phyloP scores from a whole-genome alignment of 2,113 vertebrate genomes.

The Sceloporus undulatus region DNA sequence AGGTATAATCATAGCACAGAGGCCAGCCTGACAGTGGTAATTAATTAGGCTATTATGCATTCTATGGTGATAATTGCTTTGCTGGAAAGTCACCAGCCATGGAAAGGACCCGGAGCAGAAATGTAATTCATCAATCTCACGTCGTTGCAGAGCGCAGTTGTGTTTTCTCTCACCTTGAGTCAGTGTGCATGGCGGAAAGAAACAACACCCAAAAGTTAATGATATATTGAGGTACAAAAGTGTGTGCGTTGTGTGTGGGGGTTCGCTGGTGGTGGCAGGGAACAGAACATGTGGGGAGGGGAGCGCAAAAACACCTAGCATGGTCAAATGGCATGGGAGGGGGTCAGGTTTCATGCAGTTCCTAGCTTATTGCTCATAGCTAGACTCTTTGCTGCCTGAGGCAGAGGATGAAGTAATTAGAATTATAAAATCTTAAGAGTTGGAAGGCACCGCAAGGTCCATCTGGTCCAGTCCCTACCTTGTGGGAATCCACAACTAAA shows the following conservation, averaged over 20 bases:
- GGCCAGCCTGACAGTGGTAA: conserved; percentile 97
- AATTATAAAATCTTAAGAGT: no score
- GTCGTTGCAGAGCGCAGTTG: conserved; percentile 70
- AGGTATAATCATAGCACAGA: conserved; percentile 94
- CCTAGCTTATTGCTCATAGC: not conserved
- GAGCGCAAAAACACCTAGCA: fast-evolving
- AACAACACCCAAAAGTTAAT: conserved; percentile 58
- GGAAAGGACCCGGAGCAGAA: conserved; percentile 84
- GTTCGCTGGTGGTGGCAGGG: not conserved
- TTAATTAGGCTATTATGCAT: conserved; percentile 99
- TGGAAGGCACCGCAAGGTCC: no score
- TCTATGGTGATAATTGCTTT: conserved; percentile 99
- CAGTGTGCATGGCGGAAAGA: conserved; percentile 36
- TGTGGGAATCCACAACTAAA: no score
- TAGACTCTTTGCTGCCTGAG: not conserved
- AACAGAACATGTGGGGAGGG: not conserved
- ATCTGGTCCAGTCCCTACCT: no score
- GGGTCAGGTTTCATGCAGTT: no score
- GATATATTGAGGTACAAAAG: not conserved
- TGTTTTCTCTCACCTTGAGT: conserved; percentile 92
- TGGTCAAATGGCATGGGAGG: not conserved
- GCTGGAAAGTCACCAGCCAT: conserved; percentile 99
- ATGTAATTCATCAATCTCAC: conserved; percentile 90
- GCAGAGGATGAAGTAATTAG: no score
- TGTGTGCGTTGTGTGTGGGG: not conserved